Percentiles rank a stretch among this genome's conserved stretches.
phyloP scores from a whole-genome alignment of 1,140 invertebrate genomes.

The Calephelis nemesis region DNA sequence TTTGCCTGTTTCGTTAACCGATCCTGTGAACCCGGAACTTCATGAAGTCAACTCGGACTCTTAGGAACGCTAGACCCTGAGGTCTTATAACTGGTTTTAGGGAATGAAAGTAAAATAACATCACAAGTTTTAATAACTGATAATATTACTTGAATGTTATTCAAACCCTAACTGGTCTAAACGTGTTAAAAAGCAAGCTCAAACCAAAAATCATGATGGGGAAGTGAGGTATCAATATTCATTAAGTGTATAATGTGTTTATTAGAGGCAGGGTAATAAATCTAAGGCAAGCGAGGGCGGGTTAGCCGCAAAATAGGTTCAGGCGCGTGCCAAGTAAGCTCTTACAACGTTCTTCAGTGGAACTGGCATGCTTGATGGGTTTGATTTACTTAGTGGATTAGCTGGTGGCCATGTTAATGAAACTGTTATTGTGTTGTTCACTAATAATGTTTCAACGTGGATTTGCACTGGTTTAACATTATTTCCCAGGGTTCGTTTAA shows the following conservation, averaged over 20 bases:
- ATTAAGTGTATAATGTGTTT: constrained; percentile 37
- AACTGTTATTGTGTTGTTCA: constrained; percentile 3
- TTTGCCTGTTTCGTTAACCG: too few relatives aligned
- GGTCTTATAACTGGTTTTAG: too few relatives aligned
- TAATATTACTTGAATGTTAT: background rate
- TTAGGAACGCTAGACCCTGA: too few relatives aligned
- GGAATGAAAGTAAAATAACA: too few relatives aligned
- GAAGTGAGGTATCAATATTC: constrained; percentile 68
- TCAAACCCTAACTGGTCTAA: background rate
- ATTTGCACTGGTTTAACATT: background rate
- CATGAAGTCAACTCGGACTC: too few relatives aligned
- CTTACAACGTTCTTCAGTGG: constrained; percentile 61
- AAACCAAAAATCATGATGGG: constrained; percentile 34
- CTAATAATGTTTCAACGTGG: constrained; percentile 1
- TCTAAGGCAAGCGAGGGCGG: constrained; percentile 9
- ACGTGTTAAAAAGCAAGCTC: constrained; percentile 12
- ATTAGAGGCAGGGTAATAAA: constrained; percentile 12
- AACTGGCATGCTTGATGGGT: constrained; percentile 41
- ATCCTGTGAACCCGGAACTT: too few relatives aligned
- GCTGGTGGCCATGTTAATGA: constrained; percentile 3
- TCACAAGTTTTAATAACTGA: too few relatives aligned
- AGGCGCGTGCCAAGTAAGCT: constrained; percentile 58
- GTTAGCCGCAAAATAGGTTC: constrained; percentile 18
- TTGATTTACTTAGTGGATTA: constrained; percentile 67
- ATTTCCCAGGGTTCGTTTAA: background rate